Evolutionary conservation across 2,888 invertebrate genomes (phyloP).

Genomic region (Mesorhabditis sp.): DNA sequence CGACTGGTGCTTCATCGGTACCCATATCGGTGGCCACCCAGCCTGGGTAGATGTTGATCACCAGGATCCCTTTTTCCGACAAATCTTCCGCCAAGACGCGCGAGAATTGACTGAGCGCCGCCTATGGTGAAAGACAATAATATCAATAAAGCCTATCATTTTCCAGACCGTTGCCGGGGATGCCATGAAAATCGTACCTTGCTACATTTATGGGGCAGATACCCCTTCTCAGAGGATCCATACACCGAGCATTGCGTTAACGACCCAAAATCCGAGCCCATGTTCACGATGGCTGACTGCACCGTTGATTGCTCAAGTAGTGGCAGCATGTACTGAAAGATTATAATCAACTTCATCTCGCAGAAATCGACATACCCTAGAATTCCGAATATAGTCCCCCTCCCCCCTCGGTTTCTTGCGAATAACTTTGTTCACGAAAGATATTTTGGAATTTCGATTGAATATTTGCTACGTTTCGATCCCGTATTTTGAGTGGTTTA

Average conservation of each 20-base stretch:
- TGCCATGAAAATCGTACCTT: neutral
- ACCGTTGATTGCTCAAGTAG: neutral
- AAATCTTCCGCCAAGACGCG: constrained; percentile 1
- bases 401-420: too few relatives aligned
- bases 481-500: too few relatives aligned
- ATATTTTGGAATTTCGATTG: too few relatives aligned
- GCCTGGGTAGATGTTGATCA: neutral
- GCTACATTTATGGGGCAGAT: neutral
- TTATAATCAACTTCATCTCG: neutral
- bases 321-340: neutral
- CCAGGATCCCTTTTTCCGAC: neutral
- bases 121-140: neutral
- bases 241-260: constrained; percentile 1
- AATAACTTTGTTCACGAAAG: too few relatives aligned
- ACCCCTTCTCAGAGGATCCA: neutral
- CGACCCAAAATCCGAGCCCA: constrained; percentile 1
- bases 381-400: too few relatives aligned
- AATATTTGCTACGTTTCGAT: too few relatives aligned
- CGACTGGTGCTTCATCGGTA: neutral
- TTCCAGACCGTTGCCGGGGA: too few relatives aligned
- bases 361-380: too few relatives aligned
- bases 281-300: neutral
- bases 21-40: neutral
- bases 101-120: neutral
- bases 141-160: too few relatives aligned